Conservation (phyloP, 2,888 invertebrate species). For the Zonitis immaculata region DNA sequence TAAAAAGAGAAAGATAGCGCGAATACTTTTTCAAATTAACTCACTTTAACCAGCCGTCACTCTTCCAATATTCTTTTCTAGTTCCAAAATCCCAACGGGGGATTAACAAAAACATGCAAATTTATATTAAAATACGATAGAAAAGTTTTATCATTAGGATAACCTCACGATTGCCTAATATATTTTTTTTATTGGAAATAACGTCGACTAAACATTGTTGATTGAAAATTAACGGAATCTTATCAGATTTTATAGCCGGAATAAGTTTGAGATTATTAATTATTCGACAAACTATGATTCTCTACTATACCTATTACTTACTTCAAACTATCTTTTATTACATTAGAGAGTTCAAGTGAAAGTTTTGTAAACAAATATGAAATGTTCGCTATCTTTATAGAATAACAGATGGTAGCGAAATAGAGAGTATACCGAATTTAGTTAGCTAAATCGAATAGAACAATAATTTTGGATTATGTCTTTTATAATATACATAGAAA, state of each 20-base stretch:
- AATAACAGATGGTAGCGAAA: too few species aligned
- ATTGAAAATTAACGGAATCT: neutral
- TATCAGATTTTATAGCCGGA: neutral
- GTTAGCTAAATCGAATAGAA: too few species aligned
- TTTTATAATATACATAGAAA: too few species aligned
- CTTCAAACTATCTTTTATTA: too few species aligned
- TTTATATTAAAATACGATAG: conserved; percentile 47
- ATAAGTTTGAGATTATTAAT: neutral
- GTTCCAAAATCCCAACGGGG: conserved; percentile 29
- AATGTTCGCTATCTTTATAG: too few species aligned
- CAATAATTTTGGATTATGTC: too few species aligned
- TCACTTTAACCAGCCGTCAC: conserved; percentile 42
- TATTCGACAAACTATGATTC: too few species aligned
- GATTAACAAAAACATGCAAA: conserved; percentile 50
- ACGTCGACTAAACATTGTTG: neutral
- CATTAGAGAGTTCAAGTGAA: too few species aligned
- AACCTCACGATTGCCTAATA: conserved; percentile 24
- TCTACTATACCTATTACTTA: too few species aligned
- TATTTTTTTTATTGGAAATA: conserved; percentile 3
- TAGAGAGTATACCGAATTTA: too few species aligned
- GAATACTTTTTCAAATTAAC: conserved; percentile 44
- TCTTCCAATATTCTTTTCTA: conserved; percentile 41
- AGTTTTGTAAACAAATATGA: too few species aligned
- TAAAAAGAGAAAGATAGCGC: conserved; percentile 14
- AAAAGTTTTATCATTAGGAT: conserved; percentile 37